Percentiles rank a stretch among this genome's conserved stretches.
Conservation (phyloP, 2,888 invertebrate species). For the Papilio gigon region DNA sequence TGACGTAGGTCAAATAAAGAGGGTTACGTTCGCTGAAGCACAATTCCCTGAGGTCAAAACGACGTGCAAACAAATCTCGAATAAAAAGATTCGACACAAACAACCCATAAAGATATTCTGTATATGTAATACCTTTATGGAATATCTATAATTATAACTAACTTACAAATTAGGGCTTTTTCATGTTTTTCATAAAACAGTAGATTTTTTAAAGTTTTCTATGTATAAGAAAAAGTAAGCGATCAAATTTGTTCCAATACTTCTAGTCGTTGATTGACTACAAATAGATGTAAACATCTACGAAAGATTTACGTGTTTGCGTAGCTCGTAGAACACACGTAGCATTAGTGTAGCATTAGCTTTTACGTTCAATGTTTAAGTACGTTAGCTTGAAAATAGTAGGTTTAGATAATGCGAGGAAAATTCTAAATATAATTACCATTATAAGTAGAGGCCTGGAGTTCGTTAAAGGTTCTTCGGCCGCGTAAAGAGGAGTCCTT, state of each 20-base stretch:
- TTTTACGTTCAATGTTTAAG: neutral
- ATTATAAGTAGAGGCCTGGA: constrained; percentile 12
- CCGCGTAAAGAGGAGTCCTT: constrained; percentile 20
- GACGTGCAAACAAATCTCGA: constrained; percentile 52
- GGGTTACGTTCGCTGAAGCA: constrained; percentile 60
- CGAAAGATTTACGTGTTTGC: neutral
- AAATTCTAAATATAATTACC: neutral
- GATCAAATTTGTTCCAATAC: neutral
- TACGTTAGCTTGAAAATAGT: neutral
- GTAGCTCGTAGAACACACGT: neutral
- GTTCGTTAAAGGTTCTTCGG: constrained; percentile 16
- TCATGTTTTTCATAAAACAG: no score
- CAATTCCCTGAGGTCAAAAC: constrained; percentile 56
- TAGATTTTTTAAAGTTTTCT: no score
- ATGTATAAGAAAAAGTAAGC: no score
- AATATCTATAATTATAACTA: no score
- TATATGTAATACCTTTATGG: neutral
- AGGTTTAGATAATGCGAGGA: neutral
- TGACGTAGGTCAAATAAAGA: constrained; percentile 62
- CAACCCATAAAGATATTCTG: constrained; percentile 13
- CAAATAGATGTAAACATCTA: neutral
- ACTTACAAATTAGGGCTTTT: no score
- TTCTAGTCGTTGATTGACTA: neutral
- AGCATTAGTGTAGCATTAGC: neutral
- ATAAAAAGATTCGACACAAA: constrained; percentile 51